Percentiles rank a stretch among this genome's conserved stretches.
Evolutionary conservation across 2,113 vertebrate genomes (phyloP).

Genomic region (Prinia subflava): DNA sequence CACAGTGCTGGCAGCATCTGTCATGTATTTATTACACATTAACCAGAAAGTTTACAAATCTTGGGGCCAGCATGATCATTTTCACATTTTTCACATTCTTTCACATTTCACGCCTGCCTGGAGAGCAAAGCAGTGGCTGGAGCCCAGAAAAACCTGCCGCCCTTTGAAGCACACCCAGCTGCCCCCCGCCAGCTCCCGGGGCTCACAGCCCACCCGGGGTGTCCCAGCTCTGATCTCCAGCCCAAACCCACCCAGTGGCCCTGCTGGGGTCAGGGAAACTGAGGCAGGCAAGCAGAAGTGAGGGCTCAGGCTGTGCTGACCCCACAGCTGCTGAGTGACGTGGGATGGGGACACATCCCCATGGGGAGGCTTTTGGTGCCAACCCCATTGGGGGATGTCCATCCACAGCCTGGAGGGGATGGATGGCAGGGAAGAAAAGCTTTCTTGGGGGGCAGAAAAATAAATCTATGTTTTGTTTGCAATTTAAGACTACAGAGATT

Average conservation of each 20-base stretch:
- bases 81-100: constrained; percentile 62
- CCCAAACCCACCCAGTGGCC: background rate
- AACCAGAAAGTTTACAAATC: constrained; percentile 51
- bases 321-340: background rate
- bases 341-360: background rate
- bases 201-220: background rate
- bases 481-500: rapidly evolving
- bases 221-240: background rate
- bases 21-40: constrained; percentile 41
- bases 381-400: background rate
- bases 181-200: background rate
- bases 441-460: background rate
- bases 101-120: constrained; percentile 26
- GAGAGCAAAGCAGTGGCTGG: background rate
- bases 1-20: background rate
- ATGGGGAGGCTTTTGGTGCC: rapidly evolving
- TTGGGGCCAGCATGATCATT: constrained; percentile 25
- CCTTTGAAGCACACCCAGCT: background rate
- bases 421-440: background rate
- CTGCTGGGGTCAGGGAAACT: background rate
- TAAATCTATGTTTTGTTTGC: rapidly evolving
- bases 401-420: background rate
- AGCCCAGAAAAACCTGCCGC: background rate
- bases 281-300: background rate
- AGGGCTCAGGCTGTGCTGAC: background rate